A percentile compares a stretch with the other conserved stretches of the same genome.
Evolutionary conservation across 2,888 invertebrate species (phyloP).

Genomic region (Lacanobia oleracea): DNA sequence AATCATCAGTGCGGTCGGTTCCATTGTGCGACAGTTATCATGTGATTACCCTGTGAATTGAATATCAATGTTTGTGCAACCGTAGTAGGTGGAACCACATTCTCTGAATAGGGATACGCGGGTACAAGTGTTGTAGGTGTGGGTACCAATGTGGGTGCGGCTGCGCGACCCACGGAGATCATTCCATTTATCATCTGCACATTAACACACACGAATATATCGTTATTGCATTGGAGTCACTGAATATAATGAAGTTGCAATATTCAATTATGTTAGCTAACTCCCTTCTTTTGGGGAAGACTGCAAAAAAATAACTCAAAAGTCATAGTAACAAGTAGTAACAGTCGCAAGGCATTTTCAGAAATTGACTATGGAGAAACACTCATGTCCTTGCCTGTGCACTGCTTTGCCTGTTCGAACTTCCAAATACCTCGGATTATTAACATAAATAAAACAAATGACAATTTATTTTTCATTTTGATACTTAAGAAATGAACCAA

Average conservation of each 20-base stretch:
- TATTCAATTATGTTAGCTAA: constrained; percentile 26
- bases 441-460: not conserved
- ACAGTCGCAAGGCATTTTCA: not conserved
- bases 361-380: not conserved
- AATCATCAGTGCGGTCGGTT: constrained; percentile 46
- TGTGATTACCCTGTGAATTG: constrained; percentile 75
- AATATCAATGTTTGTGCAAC: constrained; percentile 79
- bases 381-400: no score
- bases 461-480: not conserved
- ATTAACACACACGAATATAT: constrained; percentile 66
- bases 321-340: no score
- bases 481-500: not conserved
- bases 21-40: constrained; percentile 69
- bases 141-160: constrained; percentile 80
- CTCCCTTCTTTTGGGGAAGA: constrained; percentile 3
- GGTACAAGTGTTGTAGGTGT: constrained; percentile 72
- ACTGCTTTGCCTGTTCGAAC: not conserved
- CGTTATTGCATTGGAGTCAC: constrained; percentile 46
- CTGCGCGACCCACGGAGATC: constrained; percentile 71
- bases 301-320: not conserved
- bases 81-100: constrained; percentile 80
- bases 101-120: constrained; percentile 78
- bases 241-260: constrained; percentile 37
- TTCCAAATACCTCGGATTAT: not conserved
- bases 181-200: constrained; percentile 67